Base-by-base conservation (phyloP, 2,797 vertebrate species). In the Chiroxiphia lanceolata region DNA sequence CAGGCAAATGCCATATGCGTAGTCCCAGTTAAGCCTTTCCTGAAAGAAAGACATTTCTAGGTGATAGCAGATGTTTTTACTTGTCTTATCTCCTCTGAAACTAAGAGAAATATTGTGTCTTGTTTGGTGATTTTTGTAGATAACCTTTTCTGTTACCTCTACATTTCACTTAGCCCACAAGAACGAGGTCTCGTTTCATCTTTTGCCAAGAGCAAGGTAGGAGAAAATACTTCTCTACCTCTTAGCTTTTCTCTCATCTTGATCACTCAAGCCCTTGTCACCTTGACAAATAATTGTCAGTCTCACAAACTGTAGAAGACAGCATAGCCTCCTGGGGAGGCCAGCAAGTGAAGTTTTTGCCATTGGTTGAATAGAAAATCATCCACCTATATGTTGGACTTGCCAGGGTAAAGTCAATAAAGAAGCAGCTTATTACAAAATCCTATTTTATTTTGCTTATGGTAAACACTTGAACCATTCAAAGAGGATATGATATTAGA, bases 121-220 rank as follows among this genome's bases (percentile, higher is more conserved):
- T 76, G 19, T 12, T 74, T 40, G 14, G 22, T 93, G 34, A 51
- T 59, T 93, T 78, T 84, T 90, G 67, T 50, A 61, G 27, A 17
- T 15, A 71, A 36, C 23, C 21, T 54, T 93, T 78, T 90, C 65
- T 82, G 20, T 84, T 61, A 53, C 13, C 47, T 79, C 36, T 87
- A 50, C 8, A 77, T 87, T 71, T 84, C 15, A 50, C 81, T 91
- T 90, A 65, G 42, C 27, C 44, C 47, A 47, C 42, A 74, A 68
- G 57, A 92, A 47, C n/a, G 45, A 91, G 36, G 38, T 91, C 83
- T 70, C 40, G 6, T n/a, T 70, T 74, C 31, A 10, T 78, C 51
- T 53, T 92, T 96, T 93, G 63, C 63, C 51, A 94, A 92, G 44
- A 94, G 50, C 21, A 77, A 91, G 47, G 69, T 81, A 87, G 87